phyloP scores from a whole-genome alignment of 92 coral and sea anemone genomes.

The Hydrozoanthus gracilis region DNA sequence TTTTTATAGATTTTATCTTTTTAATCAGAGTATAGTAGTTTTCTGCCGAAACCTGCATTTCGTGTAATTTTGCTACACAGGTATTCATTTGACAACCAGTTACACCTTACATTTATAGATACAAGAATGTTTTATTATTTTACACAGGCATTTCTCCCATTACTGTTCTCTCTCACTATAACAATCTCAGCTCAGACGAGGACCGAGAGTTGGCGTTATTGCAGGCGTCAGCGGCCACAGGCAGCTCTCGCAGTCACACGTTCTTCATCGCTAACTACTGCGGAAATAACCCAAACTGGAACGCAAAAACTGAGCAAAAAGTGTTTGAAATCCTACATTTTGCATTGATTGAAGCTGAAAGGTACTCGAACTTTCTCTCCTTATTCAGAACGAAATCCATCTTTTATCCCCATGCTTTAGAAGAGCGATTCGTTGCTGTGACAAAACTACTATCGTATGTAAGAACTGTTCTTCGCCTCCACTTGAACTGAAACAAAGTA shows the following conservation, averaged over 20 bases:
- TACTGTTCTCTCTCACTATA: constrained; percentile 55
- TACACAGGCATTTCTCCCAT: constrained; percentile 56
- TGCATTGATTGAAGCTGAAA: constrained; percentile 54
- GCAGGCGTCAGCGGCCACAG: constrained; percentile 65
- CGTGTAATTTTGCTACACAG: no score
- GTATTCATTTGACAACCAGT: no score
- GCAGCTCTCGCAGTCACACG: constrained; percentile 63
- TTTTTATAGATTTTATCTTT: no score
- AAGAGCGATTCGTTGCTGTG: no score
- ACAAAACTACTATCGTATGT: no score
- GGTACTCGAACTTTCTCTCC: not conserved
- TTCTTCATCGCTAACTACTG: constrained; percentile 69
- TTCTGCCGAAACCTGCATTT: no score
- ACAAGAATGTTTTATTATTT: not conserved
- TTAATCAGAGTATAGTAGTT: no score
- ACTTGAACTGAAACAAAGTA: no score
- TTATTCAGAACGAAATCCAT: no score
- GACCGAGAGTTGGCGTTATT: constrained; percentile 50
- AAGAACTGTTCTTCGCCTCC: no score
- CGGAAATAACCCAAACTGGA: constrained; percentile 32
- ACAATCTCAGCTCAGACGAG: constrained; percentile 25
- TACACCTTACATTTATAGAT: no score
- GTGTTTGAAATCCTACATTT: constrained; percentile 59
- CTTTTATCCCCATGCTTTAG: no score
- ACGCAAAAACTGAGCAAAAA: constrained; percentile 58